These are phyloP conservation scores for Brachyhypopomus occidentalis DNA, from an alignment of 2,113 vertebrate genomes.

Conservation along the genomic window DNA sequence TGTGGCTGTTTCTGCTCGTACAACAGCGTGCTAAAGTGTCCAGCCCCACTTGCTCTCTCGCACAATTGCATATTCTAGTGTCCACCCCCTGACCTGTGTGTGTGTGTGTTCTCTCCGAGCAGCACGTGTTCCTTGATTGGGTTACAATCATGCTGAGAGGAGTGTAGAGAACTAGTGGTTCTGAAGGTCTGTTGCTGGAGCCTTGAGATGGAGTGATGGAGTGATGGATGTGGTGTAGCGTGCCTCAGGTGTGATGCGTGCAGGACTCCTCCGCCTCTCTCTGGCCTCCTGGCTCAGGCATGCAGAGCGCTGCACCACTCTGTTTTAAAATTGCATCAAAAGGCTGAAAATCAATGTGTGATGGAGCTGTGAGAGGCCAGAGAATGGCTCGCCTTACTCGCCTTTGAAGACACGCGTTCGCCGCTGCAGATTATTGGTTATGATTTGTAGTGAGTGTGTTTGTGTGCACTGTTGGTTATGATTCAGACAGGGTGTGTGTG, in stretches of 20 bases:
- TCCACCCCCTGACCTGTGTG: not conserved
- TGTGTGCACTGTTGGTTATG: not conserved
- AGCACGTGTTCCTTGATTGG: slow-evolving; percentile 30
- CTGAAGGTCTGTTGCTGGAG: slow-evolving; percentile 17
- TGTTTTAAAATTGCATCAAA: slow-evolving; percentile 44
- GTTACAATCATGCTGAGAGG: slow-evolving; percentile 21
- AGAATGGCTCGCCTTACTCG: not conserved
- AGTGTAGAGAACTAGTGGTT: slow-evolving; percentile 5
- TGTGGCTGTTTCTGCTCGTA: not conserved
- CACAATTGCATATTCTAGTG: slow-evolving; percentile 27
- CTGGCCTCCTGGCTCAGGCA: not conserved
- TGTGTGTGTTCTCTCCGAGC: not conserved
- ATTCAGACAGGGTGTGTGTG: too few species aligned
- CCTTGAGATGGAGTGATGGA: not conserved
- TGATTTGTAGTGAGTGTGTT: slow-evolving; percentile 30
- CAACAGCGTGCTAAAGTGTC: not conserved
- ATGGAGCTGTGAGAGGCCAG: slow-evolving; percentile 27
- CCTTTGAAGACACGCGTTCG: slow-evolving; percentile 32
- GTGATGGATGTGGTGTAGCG: not conserved
- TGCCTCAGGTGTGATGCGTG: not conserved
- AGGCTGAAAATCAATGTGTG: slow-evolving; percentile 48
- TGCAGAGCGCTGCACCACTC: not conserved
- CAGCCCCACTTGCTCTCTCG: not conserved
- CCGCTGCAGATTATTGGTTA: slow-evolving; percentile 33
- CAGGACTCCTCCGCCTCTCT: not conserved